phyloP scores from a whole-genome alignment of 2,888 invertebrate species.

The Hemicrepidius hirtus region DNA sequence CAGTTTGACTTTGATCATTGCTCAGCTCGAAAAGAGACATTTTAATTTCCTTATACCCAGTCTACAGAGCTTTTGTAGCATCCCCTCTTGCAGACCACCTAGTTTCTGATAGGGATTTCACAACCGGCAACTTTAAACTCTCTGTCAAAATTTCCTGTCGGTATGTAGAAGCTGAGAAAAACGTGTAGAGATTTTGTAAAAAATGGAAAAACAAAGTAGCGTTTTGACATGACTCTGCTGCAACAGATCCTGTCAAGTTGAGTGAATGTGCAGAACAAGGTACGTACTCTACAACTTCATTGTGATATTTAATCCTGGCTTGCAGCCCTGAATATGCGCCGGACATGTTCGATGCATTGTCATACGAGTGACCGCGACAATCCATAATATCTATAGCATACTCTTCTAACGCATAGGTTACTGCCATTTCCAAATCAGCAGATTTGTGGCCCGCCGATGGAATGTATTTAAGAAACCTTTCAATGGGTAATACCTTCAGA shows the following conservation, averaged over 20 bases:
- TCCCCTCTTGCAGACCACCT: too few relatives aligned
- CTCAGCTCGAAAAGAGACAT: too few relatives aligned
- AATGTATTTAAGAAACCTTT: neutral
- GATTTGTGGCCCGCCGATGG: neutral
- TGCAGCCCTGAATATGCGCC: neutral
- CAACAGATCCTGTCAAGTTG: neutral
- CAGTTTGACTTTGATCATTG: too few relatives aligned
- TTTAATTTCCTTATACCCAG: too few relatives aligned
- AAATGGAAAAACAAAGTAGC: neutral
- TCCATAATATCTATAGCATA: neutral
- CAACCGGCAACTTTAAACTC: too few relatives aligned
- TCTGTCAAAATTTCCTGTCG: neutral
- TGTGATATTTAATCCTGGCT: neutral
- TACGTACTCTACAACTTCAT: neutral
- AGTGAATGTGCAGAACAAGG: conserved; percentile 4
- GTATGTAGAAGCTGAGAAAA: neutral
- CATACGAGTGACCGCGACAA: conserved; percentile 2
- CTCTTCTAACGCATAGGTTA: neutral
- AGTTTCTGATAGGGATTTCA: too few relatives aligned
- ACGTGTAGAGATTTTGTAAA: neutral
- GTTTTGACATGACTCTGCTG: neutral
- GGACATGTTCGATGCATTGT: neutral
- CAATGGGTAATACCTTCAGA: too few relatives aligned
- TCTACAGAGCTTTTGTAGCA: too few relatives aligned
- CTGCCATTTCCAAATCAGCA: neutral